Percentiles rank a stretch among this genome's conserved stretches.
phyloP scores from a whole-genome alignment of 2,797 vertebrate species.

The Hydrophis major region DNA sequence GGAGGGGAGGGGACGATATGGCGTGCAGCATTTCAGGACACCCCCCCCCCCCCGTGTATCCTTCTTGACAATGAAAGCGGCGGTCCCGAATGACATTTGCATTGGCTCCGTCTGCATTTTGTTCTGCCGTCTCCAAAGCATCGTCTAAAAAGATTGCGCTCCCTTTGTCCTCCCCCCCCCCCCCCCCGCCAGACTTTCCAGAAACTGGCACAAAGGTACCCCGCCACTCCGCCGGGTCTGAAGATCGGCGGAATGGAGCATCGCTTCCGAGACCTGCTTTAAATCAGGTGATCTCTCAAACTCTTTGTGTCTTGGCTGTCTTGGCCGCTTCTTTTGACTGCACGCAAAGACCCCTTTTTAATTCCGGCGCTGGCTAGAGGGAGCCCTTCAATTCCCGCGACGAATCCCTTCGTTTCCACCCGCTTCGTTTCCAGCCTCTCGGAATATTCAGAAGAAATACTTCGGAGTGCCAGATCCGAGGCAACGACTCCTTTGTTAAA shows the following conservation, averaged over 20 bases:
- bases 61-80: slow-evolving; percentile 74
- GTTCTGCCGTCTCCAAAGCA: slow-evolving; percentile 49
- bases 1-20: slow-evolving; percentile 38
- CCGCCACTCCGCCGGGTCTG: slow-evolving; percentile 25
- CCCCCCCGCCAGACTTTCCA: slow-evolving; percentile 66
- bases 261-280: slow-evolving; percentile 34
- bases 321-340: slow-evolving; percentile 21
- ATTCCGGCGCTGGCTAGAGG: background rate
- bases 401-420: slow-evolving; percentile 27
- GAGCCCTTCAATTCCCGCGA: slow-evolving; percentile 38
- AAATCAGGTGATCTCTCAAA: slow-evolving; percentile 52
- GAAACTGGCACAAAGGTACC: slow-evolving; percentile 58
- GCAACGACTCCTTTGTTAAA: slow-evolving; percentile 19
- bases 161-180: slow-evolving; percentile 9
- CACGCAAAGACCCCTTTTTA: slow-evolving; percentile 33
- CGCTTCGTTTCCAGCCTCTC: slow-evolving; percentile 44
- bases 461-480: slow-evolving; percentile 22
- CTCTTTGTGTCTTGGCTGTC: slow-evolving; percentile 23
- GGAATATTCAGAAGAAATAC: slow-evolving; percentile 41
- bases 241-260: slow-evolving; percentile 49
- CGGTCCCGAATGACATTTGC: slow-evolving; percentile 68
- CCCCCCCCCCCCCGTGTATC: slow-evolving; percentile 60
- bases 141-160: slow-evolving; percentile 24
- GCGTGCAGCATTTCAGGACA: slow-evolving; percentile 57
- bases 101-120: slow-evolving; percentile 67